Conservation (phyloP, 2,797 vertebrate genomes). For the Pangasius sanitwongsei region DNA sequence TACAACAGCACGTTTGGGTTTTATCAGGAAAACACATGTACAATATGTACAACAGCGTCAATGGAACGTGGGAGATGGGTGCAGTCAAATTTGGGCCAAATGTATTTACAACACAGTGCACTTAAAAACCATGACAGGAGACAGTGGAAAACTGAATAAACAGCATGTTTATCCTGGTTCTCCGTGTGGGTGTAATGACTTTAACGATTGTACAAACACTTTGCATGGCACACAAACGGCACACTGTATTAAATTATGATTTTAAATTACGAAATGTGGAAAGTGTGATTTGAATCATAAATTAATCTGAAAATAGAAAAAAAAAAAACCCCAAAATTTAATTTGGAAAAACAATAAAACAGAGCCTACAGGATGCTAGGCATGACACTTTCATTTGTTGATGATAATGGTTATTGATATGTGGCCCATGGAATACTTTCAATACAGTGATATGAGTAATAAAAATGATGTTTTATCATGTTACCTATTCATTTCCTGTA, state of each 20-base stretch:
- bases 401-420: not conserved
- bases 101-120: not conserved
- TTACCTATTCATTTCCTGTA: constrained; percentile 14
- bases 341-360: not conserved
- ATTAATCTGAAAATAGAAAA: not conserved
- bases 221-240: not conserved
- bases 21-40: constrained; percentile 6
- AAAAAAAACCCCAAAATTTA: not conserved
- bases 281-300: not conserved
- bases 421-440: not conserved
- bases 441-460: not conserved
- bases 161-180: not conserved
- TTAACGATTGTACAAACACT: not conserved
- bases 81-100: not conserved
- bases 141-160: not conserved
- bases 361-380: too few species aligned
- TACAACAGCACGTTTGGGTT: not conserved
- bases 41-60: not conserved
- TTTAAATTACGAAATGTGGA: not conserved
- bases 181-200: not conserved
- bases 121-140: not conserved
- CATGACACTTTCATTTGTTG: not conserved
- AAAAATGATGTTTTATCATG: not conserved
- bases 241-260: not conserved
- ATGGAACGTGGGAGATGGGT: not conserved